Base-by-base conservation (phyloP, 2,797 vertebrate genomes). In the Lemur catta region DNA sequence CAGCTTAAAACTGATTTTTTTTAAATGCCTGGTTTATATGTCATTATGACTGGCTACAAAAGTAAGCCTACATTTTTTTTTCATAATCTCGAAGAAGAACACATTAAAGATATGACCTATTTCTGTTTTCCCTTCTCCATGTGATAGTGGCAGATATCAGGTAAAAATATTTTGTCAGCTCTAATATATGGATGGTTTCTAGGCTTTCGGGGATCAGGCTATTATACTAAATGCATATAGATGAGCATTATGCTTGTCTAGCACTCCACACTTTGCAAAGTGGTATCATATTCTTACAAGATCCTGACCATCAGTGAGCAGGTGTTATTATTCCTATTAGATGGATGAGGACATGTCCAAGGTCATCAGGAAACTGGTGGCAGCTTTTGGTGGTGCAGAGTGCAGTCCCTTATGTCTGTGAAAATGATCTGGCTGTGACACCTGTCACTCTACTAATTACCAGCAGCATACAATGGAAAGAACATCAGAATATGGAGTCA, bases 161-260 rank as follows among this genome's bases (percentile, higher is more conserved):
- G 43, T 86, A 46, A 93, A 95, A 79, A 50, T 48, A 50, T 85
- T 88, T 85, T 87, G 17, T 89, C 38, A 26, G 24, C 74, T 94
- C 76, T 96, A 81, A 87, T 41, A 87, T 46, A 18, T 65, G 43
- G 15, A 59, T 71, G 52, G 63, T 81, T 81, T 92, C 52, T 65
- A 18, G 35, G 43, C 46, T 78, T 86, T 79, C 10, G 12, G 86
- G 33, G 15, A 57, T 78, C 24, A n/a, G 52, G n/a, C 4, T 52
- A 17, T 84, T 63, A 30, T 41, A 30, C 46, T 52, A 38, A 61
- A 26, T 89, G 50, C 82, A 82, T 88, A 26, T 6, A 92, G 87
- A 78, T 35, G 38, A 87, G 11, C 41, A 48, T 71, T 35, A 38
- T 0, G 2, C 20, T 88, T 74, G 46, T 35, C 48, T 55, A 75